phyloP scores from a whole-genome alignment of 2,797 vertebrate species.

The Borostomias antarcticus region DNA sequence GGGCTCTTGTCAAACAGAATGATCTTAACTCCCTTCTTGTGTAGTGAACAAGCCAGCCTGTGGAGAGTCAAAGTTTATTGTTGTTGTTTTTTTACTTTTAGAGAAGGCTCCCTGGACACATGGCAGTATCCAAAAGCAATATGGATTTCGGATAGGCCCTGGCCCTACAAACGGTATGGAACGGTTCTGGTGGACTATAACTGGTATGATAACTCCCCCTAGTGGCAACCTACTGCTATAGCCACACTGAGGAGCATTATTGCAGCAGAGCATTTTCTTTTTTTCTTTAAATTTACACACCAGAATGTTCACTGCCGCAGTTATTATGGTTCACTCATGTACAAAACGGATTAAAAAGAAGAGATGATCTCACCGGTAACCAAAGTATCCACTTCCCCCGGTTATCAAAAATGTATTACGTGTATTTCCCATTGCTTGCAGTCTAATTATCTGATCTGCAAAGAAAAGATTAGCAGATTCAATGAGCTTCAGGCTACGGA shows the following conservation, averaged over 20 bases:
- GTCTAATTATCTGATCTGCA: conserved; percentile 33
- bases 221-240: conserved; percentile 23
- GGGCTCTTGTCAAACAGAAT: conserved; percentile 84
- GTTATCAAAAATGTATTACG: conserved; percentile 80
- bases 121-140: neutral
- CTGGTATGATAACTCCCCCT: conserved; percentile 40
- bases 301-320: no score
- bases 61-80: conserved; percentile 29
- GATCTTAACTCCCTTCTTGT: conserved; percentile 74
- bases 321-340: neutral
- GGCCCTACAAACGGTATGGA: no score
- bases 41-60: conserved; percentile 86
- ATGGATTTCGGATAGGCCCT: neutral
- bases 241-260: neutral
- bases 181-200: neutral
- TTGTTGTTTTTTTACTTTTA: neutral
- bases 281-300: no score
- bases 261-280: no score
- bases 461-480: neutral
- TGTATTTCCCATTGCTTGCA: conserved; percentile 52
- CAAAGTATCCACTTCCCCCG: conserved; percentile 93
- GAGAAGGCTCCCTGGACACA: neutral
- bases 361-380: conserved; percentile 83
- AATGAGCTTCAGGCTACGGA: neutral
- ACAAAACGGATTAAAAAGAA: neutral